Evolutionary conservation across 2,888 invertebrate species (phyloP), one percentile per base, ranked within the genome.

Genomic region (Nipponacmea schrenckii): DNA sequence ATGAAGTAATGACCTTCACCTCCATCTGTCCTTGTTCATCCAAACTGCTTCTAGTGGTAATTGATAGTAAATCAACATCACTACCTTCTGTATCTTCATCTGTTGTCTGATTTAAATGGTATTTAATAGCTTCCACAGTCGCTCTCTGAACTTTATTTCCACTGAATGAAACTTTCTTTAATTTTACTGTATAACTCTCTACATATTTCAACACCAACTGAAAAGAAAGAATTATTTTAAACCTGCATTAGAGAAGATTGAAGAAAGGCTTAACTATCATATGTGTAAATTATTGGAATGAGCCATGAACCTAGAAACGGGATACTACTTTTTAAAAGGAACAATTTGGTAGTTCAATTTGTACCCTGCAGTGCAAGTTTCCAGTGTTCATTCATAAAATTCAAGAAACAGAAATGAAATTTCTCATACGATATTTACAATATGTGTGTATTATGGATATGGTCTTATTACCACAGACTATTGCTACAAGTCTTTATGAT

Each of bases 121-220:
- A 72, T 39, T 77, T 80, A 31, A 86, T 84, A 20, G 79, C 78
- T 64, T 80, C 79, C 26, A 79, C 72, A 15, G 81, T 79, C 14
- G 73, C 76, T 64, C 68, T 75, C 10, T 75, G 71, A 14, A 86
- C 80, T 17, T 80, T 76, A 70, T 85, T 86, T 67, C 80, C 84
- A 24, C 77, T 77, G 15, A 86, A 79, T 27, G 80, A 80, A 4
- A 86, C 70, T 26, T 77, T 76, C 48, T 77, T 78, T 45, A 86
- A 67, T 15, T 76, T 73, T 15, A 81, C 77, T 46, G 81, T 79
- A 74, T 81, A 84, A 50, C 81, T 82, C 62, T 84, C 78, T 4
- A 85, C 74, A n/a, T 86, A 75, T 69, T 85, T 81, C 3, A 85
- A 74, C 0, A 86, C 68, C 10, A 84, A 69, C 86, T 86, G 80